These are phyloP conservation scores for Sceliomorpha sp. DNA, from an alignment of 2,888 invertebrate species.

Conservation along the genomic window DNA sequence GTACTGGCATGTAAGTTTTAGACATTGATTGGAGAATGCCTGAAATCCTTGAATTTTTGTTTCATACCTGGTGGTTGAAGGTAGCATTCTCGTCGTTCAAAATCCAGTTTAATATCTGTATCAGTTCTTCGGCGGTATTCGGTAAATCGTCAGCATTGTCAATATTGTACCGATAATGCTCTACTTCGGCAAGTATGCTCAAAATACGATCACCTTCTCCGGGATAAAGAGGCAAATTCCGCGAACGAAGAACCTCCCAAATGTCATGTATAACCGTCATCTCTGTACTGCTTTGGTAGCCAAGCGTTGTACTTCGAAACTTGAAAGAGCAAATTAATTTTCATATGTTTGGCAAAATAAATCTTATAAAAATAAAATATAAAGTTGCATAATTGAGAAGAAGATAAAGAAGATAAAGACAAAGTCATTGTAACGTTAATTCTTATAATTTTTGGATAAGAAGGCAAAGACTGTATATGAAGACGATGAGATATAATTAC, in stretches of 20 bases:
- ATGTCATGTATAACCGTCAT: constrained; percentile 83
- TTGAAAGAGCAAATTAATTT: constrained; percentile 58
- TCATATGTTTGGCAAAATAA: constrained; percentile 6
- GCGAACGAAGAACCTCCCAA: constrained; percentile 82
- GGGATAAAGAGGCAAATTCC: constrained; percentile 82
- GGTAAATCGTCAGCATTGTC: constrained; percentile 80
- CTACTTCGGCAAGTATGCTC: constrained; percentile 82
- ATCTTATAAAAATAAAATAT: neutral
- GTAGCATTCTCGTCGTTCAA: constrained; percentile 86
- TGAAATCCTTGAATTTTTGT: no score
- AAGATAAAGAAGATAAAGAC: no score
- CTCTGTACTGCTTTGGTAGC: constrained; percentile 84
- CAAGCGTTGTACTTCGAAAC: constrained; percentile 83
- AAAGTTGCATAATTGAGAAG: no score
- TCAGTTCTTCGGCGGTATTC: constrained; percentile 82
- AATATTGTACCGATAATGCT: constrained; percentile 81
- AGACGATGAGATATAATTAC: no score
- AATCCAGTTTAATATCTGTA: constrained; percentile 85
- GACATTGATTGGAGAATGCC: no score
- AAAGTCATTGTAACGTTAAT: no score
- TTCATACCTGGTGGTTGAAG: constrained; percentile 86
- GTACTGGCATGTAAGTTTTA: no score
- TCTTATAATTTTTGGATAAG: no score
- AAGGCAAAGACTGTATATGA: no score
- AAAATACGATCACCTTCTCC: constrained; percentile 86